Conservation (phyloP, 2,113 vertebrate genomes). For the Heteronetta atricapilla region DNA sequence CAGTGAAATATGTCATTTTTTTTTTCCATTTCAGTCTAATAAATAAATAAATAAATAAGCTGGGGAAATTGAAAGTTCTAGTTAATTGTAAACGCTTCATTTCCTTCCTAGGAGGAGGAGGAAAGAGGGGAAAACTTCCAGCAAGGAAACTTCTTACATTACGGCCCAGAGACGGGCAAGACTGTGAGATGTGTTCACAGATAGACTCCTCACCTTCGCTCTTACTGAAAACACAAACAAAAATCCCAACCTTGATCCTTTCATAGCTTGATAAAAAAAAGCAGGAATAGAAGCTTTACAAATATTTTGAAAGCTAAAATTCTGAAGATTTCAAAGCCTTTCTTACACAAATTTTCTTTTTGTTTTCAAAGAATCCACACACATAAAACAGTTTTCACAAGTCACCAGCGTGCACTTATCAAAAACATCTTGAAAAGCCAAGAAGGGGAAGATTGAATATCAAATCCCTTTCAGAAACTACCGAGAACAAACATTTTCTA, state of each 20-base stretch:
- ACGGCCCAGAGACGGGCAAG: background rate
- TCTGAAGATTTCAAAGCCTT: slow-evolving; percentile 37
- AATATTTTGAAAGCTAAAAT: slow-evolving; percentile 57
- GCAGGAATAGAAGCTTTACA: background rate
- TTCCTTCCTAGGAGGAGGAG: background rate
- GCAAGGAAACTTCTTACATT: background rate
- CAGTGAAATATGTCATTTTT: background rate
- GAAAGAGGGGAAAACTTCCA: background rate
- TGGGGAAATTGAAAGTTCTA: background rate
- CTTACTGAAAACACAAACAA: slow-evolving; percentile 9
- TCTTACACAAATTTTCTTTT: background rate
- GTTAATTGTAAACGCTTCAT: background rate
- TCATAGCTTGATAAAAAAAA: background rate
- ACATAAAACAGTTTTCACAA: background rate
- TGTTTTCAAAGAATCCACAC: background rate
- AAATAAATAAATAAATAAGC: no score
- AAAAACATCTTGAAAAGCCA: slow-evolving; percentile 25
- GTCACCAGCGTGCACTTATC: background rate
- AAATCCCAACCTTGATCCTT: background rate
- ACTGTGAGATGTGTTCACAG: background rate
- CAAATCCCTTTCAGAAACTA: slow-evolving; percentile 6
- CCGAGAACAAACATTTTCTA: background rate
- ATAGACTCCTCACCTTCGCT: background rate
- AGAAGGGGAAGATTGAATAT: background rate
- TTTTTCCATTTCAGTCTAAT: background rate